These are phyloP conservation scores for Apamea epomidion DNA, from an alignment of 2,888 invertebrate genomes.

Conservation along the genomic window DNA sequence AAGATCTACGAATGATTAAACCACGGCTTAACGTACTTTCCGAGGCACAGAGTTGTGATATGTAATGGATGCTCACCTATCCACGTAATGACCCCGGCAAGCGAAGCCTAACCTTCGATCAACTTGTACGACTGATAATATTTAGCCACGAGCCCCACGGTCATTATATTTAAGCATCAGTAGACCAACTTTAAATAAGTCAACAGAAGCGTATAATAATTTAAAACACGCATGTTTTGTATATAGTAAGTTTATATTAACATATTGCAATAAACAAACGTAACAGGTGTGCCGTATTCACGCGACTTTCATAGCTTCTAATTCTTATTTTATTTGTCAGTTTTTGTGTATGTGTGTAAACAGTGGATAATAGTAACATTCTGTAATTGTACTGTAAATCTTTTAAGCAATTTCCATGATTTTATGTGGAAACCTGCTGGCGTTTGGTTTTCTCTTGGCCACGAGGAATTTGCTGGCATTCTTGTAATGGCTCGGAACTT, in stretches of 20 bases:
- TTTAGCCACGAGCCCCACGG: no score
- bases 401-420: constrained; percentile 45
- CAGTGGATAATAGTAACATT: constrained; percentile 53
- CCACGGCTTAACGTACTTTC: no score
- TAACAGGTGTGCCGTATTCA: constrained; percentile 62
- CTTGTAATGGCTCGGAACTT: background rate
- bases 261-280: constrained; percentile 43
- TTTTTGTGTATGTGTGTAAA: constrained; percentile 49
- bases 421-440: constrained; percentile 46
- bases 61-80: background rate
- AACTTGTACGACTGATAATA: no score
- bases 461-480: background rate
- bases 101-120: background rate
- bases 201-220: constrained; percentile 25
- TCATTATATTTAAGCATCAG: background rate
- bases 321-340: constrained; percentile 69
- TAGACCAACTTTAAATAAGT: constrained; percentile 17
- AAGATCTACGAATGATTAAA: no score
- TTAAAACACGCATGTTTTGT: constrained; percentile 23
- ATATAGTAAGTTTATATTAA: constrained; percentile 10
- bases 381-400: constrained; percentile 59
- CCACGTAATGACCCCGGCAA: background rate
- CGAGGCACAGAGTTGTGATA: no score
- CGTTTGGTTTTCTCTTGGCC: background rate
- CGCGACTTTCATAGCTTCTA: constrained; percentile 63